Percentiles rank a stretch among this genome's conserved stretches.
These are phyloP conservation scores for Nasalis larvatus DNA, from an alignment of 2,113 vertebrate genomes.

Conservation along the genomic window DNA sequence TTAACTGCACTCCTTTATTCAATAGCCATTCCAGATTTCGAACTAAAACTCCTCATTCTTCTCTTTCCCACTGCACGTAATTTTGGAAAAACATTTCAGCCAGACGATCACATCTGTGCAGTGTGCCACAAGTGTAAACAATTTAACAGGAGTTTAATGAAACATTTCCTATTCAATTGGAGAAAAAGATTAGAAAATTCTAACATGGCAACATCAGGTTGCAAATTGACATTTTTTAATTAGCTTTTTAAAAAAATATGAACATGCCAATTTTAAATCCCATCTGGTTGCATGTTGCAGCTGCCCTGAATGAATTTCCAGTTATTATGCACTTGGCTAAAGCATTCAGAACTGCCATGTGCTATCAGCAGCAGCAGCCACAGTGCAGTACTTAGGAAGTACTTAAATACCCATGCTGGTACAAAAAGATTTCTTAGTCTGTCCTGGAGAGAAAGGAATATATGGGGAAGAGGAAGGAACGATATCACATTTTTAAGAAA, in stretches of 20 bases:
- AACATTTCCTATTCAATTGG: constrained; percentile 56
- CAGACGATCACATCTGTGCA: constrained; percentile 64
- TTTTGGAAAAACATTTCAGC: constrained; percentile 62
- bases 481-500: constrained; percentile 14
- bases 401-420: neutral
- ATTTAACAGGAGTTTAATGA: constrained; percentile 68
- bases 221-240: constrained; percentile 70
- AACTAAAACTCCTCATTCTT: constrained; percentile 55
- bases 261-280: constrained; percentile 66
- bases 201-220: constrained; percentile 59
- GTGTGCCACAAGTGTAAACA: constrained; percentile 62
- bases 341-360: constrained; percentile 40
- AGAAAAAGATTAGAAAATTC: constrained; percentile 46
- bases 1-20: constrained; percentile 43
- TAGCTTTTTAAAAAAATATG: neutral
- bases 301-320: constrained; percentile 64
- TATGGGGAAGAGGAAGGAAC: neutral
- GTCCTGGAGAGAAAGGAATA: neutral
- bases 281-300: constrained; percentile 63
- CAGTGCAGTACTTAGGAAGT: neutral
- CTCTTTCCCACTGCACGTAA: constrained; percentile 35
- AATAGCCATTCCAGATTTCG: constrained; percentile 37
- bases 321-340: constrained; percentile 52
- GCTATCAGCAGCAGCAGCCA: neutral
- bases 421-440: constrained; percentile 34